Conservation (phyloP, 2,797 vertebrate genomes). For the Buceros bicornis region DNA sequence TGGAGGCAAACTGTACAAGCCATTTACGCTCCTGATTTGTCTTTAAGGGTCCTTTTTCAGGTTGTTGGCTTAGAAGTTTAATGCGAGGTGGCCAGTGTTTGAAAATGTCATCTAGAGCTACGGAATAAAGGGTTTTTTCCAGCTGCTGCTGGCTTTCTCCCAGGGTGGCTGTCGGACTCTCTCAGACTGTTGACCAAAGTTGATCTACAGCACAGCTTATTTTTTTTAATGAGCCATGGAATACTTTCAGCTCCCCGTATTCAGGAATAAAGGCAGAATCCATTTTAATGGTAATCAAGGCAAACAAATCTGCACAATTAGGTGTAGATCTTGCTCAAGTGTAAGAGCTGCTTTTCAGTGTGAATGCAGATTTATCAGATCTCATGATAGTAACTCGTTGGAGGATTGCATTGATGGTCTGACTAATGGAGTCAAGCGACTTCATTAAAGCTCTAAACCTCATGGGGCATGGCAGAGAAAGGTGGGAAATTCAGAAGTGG, state of each 20-base stretch:
- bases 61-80: not conserved
- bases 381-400: rapidly evolving
- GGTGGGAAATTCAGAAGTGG: not conserved
- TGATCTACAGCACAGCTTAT: not conserved
- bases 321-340: not conserved
- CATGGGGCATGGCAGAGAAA: not conserved
- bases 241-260: not conserved
- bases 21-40: not conserved
- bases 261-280: not conserved
- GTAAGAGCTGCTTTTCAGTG: not conserved
- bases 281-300: not conserved
- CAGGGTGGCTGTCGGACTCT: not conserved
- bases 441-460: not conserved
- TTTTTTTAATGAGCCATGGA: not conserved
- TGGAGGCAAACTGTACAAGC: not conserved
- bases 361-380: not conserved
- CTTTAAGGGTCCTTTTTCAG: not conserved
- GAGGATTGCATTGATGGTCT: not conserved
- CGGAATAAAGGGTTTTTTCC: not conserved
- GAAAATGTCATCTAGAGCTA: not conserved
- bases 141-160: not conserved
- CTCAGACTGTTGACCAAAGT: not conserved
- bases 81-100: not conserved
- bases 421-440: not conserved
- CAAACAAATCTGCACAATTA: not conserved